These are phyloP conservation scores for Pteropus alecto DNA, from an alignment of 2,113 vertebrate species.

Conservation along the genomic window DNA sequence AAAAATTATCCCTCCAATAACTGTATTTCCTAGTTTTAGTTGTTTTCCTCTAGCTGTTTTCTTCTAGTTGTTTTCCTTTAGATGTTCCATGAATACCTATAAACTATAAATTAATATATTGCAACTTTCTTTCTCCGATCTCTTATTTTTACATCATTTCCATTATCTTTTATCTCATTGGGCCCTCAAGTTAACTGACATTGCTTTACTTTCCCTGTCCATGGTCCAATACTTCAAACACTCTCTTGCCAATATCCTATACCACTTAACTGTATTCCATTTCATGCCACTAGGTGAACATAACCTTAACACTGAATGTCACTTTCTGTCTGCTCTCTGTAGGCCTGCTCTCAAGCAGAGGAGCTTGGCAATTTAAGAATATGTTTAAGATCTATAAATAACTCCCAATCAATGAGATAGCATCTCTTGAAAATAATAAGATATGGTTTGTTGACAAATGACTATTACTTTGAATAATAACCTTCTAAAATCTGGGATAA, in stretches of 20 bases:
- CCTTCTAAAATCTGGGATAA: neutral
- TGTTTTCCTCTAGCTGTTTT: neutral
- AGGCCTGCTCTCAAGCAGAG: neutral
- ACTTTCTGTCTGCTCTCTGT: neutral
- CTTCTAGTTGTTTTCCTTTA: neutral
- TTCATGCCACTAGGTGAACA: neutral
- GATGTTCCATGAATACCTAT: neutral
- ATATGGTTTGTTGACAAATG: neutral
- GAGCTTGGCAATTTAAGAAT: neutral
- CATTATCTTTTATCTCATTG: neutral
- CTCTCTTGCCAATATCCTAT: neutral
- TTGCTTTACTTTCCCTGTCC: neutral
- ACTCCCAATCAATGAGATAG: neutral
- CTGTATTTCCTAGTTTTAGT: neutral
- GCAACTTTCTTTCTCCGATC: neutral
- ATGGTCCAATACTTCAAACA: neutral
- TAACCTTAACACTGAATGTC: neutral
- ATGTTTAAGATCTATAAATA: neutral
- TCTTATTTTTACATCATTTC: neutral
- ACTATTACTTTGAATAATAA: neutral
- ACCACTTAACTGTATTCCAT: neutral
- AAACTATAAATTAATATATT: neutral
- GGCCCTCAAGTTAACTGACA: neutral
- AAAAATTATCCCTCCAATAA: neutral
- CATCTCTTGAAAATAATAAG: constrained; percentile 10